Evolutionary conservation across 2,888 invertebrate genomes (phyloP).

Genomic region (Cecidostiba fungosa): DNA sequence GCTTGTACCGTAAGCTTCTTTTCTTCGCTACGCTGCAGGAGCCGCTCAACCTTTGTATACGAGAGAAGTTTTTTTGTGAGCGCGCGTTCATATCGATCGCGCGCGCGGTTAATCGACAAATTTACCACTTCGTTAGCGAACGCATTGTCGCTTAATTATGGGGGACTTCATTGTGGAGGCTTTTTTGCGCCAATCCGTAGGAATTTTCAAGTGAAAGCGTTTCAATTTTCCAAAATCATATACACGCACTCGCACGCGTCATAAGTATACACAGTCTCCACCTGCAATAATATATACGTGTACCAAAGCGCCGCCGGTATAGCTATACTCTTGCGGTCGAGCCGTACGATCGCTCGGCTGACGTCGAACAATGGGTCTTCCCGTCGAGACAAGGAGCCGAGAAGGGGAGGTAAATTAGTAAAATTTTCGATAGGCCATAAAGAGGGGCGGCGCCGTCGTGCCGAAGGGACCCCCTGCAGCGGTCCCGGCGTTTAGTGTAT

Average conservation of each 20-base stretch:
- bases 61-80: not conserved
- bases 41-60: not conserved
- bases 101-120: conserved; percentile 34
- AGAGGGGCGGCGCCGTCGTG: not conserved
- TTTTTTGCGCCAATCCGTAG: not conserved
- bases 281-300: not conserved
- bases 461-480: not conserved
- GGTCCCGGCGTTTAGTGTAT: conserved; percentile 15
- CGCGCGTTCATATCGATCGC: not conserved
- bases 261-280: not conserved
- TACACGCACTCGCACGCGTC: not conserved
- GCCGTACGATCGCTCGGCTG: not conserved
- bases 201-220: not conserved
- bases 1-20: not conserved
- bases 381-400: not conserved
- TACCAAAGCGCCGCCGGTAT: not conserved
- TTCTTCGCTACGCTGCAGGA: conserved; percentile 14
- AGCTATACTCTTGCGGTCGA: not conserved
- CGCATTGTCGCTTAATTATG: conserved; percentile 13
- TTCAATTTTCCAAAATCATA: not conserved
- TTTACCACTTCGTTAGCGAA: conserved; percentile 49
- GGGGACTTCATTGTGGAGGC: not conserved
- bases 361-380: not conserved
- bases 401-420: conserved; percentile 17
- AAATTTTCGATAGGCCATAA: conserved; percentile 23